phyloP scores from a whole-genome alignment of 2,888 invertebrate genomes.

The Phymatocera aterrima region DNA sequence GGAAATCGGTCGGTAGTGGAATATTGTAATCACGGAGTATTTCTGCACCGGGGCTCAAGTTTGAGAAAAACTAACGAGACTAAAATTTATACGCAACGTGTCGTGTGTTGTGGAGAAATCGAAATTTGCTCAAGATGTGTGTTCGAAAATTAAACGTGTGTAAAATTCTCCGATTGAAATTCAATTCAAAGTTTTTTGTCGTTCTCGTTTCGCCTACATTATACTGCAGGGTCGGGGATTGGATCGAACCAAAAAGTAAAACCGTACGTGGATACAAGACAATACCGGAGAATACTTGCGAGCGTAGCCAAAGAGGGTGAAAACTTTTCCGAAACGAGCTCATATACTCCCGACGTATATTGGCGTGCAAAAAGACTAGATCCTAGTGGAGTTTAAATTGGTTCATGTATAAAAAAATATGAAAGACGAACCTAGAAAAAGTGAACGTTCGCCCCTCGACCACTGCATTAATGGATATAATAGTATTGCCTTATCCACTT shows the following conservation, averaged over 20 bases:
- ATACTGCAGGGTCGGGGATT: too few species aligned
- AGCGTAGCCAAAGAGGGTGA: not conserved
- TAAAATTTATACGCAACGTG: too few species aligned
- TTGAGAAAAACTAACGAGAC: too few species aligned
- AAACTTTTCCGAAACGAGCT: not conserved
- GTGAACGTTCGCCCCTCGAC: not conserved
- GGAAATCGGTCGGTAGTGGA: too few species aligned
- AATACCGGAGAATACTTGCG: not conserved
- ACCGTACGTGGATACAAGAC: not conserved
- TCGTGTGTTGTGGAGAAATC: not conserved
- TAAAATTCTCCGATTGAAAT: too few species aligned
- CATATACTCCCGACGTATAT: not conserved
- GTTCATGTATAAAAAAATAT: not conserved
- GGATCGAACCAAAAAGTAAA: not conserved
- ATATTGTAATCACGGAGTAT: too few species aligned
- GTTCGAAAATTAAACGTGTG: not conserved
- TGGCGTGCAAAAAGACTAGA: not conserved
- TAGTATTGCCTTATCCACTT: not conserved
- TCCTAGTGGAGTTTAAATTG: slow-evolving; percentile 30
- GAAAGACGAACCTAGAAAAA: slow-evolving; percentile 12
- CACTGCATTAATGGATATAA: not conserved
- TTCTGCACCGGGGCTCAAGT: too few species aligned
- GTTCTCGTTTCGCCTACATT: not conserved
- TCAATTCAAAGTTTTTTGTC: not conserved
- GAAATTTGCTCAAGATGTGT: not conserved